These are phyloP conservation scores for Pelusios castaneus DNA, from an alignment of 2,113 vertebrate genomes.

Conservation along the genomic window DNA sequence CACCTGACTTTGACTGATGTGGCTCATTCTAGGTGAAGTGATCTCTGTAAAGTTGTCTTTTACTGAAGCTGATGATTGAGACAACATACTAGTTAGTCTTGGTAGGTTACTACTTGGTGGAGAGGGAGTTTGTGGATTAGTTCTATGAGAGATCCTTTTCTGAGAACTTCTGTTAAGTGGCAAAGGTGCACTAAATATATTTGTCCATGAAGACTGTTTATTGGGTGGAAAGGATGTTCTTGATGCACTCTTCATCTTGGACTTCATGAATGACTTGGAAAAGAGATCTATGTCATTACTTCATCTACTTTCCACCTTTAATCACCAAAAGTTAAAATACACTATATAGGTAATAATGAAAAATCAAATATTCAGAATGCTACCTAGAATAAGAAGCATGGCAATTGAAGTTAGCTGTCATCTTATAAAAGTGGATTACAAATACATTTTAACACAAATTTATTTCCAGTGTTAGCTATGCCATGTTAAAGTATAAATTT, in stretches of 20 bases:
- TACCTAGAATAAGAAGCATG: background rate
- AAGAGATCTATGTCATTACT: background rate
- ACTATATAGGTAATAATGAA: background rate
- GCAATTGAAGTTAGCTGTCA: background rate
- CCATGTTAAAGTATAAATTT: background rate
- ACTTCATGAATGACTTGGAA: constrained; percentile 5
- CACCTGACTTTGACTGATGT: constrained; percentile 11
- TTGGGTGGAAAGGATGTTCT: background rate
- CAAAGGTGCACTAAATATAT: background rate
- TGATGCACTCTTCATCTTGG: background rate
- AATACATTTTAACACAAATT: background rate
- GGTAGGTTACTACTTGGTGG: background rate
- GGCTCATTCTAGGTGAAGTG: background rate
- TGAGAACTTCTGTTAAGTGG: background rate
- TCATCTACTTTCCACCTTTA: background rate
- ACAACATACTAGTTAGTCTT: accelerated
- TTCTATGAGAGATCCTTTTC: background rate
- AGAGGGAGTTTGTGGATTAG: background rate
- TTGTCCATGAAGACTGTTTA: constrained; percentile 44
- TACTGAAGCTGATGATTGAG: background rate
- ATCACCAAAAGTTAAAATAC: background rate
- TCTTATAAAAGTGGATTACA: background rate
- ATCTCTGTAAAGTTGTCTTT: background rate
- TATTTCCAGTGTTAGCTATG: background rate
- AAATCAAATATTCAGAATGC: background rate